These are phyloP conservation scores for Cydia splendana DNA, from an alignment of 1,140 invertebrate species.

Conservation along the genomic window DNA sequence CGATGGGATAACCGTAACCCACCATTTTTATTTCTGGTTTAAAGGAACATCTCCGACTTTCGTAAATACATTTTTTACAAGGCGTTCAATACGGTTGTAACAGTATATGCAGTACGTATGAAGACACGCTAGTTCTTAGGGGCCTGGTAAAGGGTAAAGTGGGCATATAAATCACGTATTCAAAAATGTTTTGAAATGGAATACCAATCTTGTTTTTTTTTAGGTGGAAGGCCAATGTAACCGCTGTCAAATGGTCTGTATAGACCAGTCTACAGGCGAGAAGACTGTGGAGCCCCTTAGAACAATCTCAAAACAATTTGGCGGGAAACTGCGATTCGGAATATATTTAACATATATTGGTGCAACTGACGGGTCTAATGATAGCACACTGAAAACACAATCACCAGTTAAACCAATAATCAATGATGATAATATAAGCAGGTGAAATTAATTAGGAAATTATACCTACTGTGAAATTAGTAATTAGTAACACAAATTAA, in stretches of 20 bases:
- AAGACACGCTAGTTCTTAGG: too few relatives aligned
- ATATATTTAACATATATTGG: constrained; percentile 83
- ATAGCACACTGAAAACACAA: constrained; percentile 48
- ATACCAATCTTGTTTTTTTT: constrained; percentile 44
- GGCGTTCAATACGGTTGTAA: too few relatives aligned
- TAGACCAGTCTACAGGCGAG: constrained; percentile 90
- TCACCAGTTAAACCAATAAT: constrained; percentile 51
- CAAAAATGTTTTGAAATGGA: background rate
- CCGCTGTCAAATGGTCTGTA: constrained; percentile 96
- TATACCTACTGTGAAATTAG: background rate
- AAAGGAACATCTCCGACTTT: too few relatives aligned
- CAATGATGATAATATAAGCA: constrained; percentile 54
- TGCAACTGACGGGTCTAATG: constrained; percentile 51
- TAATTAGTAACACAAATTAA: background rate
- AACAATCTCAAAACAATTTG: constrained; percentile 86
- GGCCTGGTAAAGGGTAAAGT: too few relatives aligned
- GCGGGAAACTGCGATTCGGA: constrained; percentile 89
- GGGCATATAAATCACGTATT: too few relatives aligned
- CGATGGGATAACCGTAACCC: too few relatives aligned
- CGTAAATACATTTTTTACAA: too few relatives aligned
- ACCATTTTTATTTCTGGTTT: too few relatives aligned
- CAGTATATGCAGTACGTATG: too few relatives aligned
- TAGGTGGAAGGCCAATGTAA: constrained; percentile 89
- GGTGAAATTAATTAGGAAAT: constrained; percentile 40
- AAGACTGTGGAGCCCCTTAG: constrained; percentile 92